Percentiles rank a stretch among this genome's conserved stretches.
Evolutionary conservation across 2,113 vertebrate species (phyloP).

Genomic region (Heterochromis multidens): DNA sequence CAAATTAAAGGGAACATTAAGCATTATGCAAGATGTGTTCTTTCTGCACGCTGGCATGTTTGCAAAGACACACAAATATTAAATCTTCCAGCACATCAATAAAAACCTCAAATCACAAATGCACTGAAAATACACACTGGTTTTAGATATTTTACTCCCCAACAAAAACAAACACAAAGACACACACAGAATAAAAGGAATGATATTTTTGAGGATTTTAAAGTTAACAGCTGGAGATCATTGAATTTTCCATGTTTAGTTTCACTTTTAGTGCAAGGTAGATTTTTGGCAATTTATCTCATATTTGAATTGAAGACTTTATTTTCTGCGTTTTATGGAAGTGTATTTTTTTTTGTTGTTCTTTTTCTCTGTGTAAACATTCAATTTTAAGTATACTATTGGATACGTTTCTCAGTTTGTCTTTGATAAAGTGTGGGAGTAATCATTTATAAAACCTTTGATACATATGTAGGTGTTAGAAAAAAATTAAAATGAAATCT

Average conservation of each 20-base stretch:
- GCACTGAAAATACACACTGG: neutral
- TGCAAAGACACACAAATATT: conserved; percentile 7
- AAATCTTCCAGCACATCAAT: conserved; percentile 13
- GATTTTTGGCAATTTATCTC: neutral
- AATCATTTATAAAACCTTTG: conserved; percentile 34
- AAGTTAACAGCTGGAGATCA: neutral
- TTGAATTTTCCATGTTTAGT: neutral
- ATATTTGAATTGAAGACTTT: neutral
- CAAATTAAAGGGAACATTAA: conserved; percentile 23
- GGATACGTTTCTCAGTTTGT: neutral
- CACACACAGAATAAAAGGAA: neutral
- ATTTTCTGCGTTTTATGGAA: neutral
- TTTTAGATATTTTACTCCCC: neutral
- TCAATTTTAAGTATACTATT: neutral
- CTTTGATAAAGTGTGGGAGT: conserved; percentile 5
- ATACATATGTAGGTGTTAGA: neutral
- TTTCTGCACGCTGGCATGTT: neutral
- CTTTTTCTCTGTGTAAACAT: conserved; percentile 12
- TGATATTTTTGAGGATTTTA: neutral
- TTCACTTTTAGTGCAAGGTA: neutral
- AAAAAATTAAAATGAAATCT: neutral
- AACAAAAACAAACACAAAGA: neutral
- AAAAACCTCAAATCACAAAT: conserved; percentile 3
- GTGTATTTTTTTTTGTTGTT: neutral
- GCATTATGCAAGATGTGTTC: neutral